Percentiles rank a stretch among this genome's conserved stretches.
Evolutionary conservation across 1,140 invertebrate genomes (phyloP).

Genomic region (Drosophila sproati): DNA sequence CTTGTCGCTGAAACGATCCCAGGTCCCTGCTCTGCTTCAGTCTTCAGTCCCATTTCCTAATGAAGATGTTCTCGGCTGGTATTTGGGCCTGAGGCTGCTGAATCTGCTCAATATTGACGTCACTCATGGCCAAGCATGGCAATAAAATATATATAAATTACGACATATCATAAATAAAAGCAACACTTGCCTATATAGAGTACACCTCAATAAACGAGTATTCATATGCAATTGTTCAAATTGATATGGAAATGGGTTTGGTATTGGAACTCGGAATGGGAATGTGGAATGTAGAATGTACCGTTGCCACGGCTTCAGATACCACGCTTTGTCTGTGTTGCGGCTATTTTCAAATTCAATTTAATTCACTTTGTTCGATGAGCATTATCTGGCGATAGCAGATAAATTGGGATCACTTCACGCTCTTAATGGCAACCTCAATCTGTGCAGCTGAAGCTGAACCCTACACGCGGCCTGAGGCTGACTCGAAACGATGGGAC

Average conservation of each 20-base stretch:
- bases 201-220: conserved; percentile 12
- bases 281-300: background rate
- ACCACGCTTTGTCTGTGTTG: conserved; percentile 10
- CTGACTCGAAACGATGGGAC: conserved; percentile 23
- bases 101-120: conserved; percentile 52
- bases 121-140: conserved; percentile 33
- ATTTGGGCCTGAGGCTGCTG: conserved; percentile 39
- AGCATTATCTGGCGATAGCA: conserved; percentile 84
- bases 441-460: conserved; percentile 1
- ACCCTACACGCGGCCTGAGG: background rate
- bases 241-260: conserved; percentile 20
- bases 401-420: conserved; percentile 84
- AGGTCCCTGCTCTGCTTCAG: too few species aligned
- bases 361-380: conserved; percentile 85
- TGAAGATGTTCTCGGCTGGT: conserved; percentile 70
- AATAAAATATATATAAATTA: conserved; percentile 75
- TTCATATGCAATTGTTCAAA: conserved; percentile 23
- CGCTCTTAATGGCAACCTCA: conserved; percentile 81
- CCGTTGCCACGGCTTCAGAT: background rate
- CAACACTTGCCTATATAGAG: conserved; percentile 40
- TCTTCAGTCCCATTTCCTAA: conserved; percentile 57
- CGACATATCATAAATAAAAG: conserved; percentile 63
- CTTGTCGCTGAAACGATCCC: conserved; percentile 54
- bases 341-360: conserved; percentile 78
- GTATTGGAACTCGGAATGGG: background rate